Percentiles rank a stretch among this genome's conserved stretches.
Conservation (phyloP, 2,797 vertebrate species). For the Clarias fuscus region DNA sequence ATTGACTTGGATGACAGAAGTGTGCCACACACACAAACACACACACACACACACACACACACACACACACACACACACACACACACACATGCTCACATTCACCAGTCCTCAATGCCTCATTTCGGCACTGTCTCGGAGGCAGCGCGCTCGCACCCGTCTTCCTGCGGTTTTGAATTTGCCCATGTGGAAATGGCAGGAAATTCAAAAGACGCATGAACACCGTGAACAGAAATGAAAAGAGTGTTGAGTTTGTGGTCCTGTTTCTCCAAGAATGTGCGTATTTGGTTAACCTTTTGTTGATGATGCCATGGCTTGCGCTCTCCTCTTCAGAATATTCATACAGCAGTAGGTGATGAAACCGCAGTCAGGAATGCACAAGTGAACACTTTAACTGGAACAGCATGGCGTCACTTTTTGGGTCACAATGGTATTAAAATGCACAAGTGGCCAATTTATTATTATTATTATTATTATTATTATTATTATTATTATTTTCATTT, state of each 20-base stretch:
- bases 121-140: slow-evolving; percentile 36
- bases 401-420: too few species aligned
- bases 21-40: slow-evolving; percentile 35
- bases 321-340: neutral
- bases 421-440: too few species aligned
- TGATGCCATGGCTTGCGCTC: neutral
- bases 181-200: neutral
- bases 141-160: neutral
- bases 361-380: neutral
- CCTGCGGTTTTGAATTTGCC: neutral
- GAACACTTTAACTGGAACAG: too few species aligned
- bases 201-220: neutral
- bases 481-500: too few species aligned
- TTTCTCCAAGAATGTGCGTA: neutral
- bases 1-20: slow-evolving; percentile 52
- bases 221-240: neutral
- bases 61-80: neutral
- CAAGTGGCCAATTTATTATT: too few species aligned
- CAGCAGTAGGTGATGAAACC: neutral
- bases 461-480: too few species aligned
- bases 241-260: neutral
- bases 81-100: too few species aligned
- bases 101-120: slow-evolving; percentile 29
- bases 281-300: neutral
- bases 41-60: slow-evolving; percentile 21